A percentile compares a stretch with the other conserved stretches of the same genome.
These are phyloP conservation scores for Drosophila virilis DNA, from an alignment of 1,140 invertebrate species.

Conservation along the genomic window DNA sequence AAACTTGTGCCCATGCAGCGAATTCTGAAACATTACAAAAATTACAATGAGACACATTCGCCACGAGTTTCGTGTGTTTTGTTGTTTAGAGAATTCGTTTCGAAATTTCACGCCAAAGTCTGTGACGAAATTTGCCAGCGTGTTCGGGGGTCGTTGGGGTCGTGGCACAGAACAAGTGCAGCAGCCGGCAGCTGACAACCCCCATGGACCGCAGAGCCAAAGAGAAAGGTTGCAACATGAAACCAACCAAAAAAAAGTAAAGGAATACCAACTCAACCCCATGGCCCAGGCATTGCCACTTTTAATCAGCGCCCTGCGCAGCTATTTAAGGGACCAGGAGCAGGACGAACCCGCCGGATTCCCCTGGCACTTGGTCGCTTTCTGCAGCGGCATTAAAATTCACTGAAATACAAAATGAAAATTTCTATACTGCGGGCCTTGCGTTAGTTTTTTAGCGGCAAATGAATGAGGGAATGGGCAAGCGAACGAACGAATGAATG, in stretches of 20 bases:
- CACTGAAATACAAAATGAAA: constrained; percentile 63
- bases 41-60: constrained; percentile 70
- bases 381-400: constrained; percentile 59
- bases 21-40: constrained; percentile 66
- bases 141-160: constrained; percentile 18
- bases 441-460: constrained; percentile 58
- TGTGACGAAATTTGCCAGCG: constrained; percentile 76
- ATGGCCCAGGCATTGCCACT: constrained; percentile 61
- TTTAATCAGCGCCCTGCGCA: constrained; percentile 79
- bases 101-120: constrained; percentile 84
- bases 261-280: constrained; percentile 29
- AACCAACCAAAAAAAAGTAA: constrained; percentile 22
- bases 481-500: constrained; percentile 62
- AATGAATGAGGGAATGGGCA: constrained; percentile 8
- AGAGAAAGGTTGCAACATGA: constrained; percentile 70
- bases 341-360: constrained; percentile 8
- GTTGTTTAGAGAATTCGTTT: constrained; percentile 79
- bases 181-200: constrained; percentile 43
- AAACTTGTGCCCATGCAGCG: constrained; percentile 66
- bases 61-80: constrained; percentile 26
- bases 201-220: constrained; percentile 33
- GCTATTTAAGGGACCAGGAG: constrained; percentile 67
- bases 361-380: constrained; percentile 23
- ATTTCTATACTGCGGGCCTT: constrained; percentile 66
- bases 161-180: constrained; percentile 63